These are phyloP conservation scores for Psylliodes chrysocephalus DNA, from an alignment of 2,888 invertebrate species.

Conservation along the genomic window DNA sequence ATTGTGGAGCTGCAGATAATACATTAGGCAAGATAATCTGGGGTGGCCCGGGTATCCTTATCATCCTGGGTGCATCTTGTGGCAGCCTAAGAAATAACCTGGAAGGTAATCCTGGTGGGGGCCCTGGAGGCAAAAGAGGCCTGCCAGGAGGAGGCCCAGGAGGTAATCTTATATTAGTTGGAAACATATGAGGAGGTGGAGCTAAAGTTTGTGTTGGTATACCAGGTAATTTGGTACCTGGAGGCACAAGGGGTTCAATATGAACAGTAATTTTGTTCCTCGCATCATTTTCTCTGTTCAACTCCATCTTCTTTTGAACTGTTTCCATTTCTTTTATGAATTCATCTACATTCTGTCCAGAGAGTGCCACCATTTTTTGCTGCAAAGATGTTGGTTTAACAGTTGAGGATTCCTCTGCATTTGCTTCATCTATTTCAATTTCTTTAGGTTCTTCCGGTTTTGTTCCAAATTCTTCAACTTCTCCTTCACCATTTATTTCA, in stretches of 20 bases:
- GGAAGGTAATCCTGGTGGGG: constrained; percentile 69
- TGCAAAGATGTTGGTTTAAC: constrained; percentile 81
- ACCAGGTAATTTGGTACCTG: constrained; percentile 46
- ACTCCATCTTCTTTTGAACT: constrained; percentile 78
- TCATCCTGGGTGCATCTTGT: constrained; percentile 65
- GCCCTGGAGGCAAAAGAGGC: constrained; percentile 67
- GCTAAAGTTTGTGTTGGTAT: constrained; percentile 55
- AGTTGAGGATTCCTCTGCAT: constrained; percentile 39
- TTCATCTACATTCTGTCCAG: constrained; percentile 91
- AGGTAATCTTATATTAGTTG: constrained; percentile 60
- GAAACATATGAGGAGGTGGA: constrained; percentile 62
- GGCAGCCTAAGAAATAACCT: constrained; percentile 69
- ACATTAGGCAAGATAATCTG: constrained; percentile 70
- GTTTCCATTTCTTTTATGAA: constrained; percentile 95
- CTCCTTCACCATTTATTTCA: constrained; percentile 74
- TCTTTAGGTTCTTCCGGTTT: constrained; percentile 54
- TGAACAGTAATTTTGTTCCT: constrained; percentile 45
- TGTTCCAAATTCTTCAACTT: constrained; percentile 65
- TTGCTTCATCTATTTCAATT: constrained; percentile 46
- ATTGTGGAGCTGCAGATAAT: constrained; percentile 83
- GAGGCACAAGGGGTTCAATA: constrained; percentile 56
- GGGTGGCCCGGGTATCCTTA: constrained; percentile 57
- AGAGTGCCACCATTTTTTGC: constrained; percentile 87
- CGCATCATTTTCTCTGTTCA: constrained; percentile 46
- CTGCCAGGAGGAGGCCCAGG: constrained; percentile 68